A percentile compares a stretch with the other conserved stretches of the same genome.
phyloP scores from a whole-genome alignment of 2,888 invertebrate genomes.

The Serripes groenlandicus region DNA sequence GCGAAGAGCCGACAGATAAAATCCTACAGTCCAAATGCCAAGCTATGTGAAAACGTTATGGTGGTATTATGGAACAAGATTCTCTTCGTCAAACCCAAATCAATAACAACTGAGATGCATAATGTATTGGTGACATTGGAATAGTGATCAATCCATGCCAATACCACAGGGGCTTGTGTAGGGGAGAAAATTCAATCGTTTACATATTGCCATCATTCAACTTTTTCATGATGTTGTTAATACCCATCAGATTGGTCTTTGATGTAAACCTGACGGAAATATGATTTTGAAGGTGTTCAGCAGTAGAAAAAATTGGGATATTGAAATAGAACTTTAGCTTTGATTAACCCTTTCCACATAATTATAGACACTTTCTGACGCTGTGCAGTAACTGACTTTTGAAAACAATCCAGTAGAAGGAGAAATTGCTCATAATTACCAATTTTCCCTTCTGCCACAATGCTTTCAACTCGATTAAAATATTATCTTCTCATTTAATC shows the following conservation, averaged over 20 bases:
- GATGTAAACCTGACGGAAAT: too few relatives aligned
- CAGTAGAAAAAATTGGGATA: too few relatives aligned
- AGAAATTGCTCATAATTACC: neutral
- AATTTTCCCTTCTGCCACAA: neutral
- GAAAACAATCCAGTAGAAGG: neutral
- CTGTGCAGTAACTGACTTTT: neutral
- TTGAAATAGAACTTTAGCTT: too few relatives aligned
- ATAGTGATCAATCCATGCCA: conserved; percentile 46
- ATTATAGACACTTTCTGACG: too few relatives aligned
- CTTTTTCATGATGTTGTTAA: too few relatives aligned
- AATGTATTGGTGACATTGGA: conserved; percentile 59
- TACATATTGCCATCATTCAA: too few relatives aligned
- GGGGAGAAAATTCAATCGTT: too few relatives aligned
- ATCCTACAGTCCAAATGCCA: conserved; percentile 2
- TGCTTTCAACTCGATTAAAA: neutral
- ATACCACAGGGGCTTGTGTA: too few relatives aligned
- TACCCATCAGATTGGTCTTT: too few relatives aligned
- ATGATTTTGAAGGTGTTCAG: too few relatives aligned
- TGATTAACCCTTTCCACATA: neutral
- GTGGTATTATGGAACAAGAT: neutral
- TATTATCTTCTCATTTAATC: too few relatives aligned
- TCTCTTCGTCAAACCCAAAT: conserved; percentile 30
- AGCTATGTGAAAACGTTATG: conserved; percentile 1
- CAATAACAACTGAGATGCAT: conserved; percentile 52
- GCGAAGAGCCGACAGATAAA: too few relatives aligned